Base-by-base conservation (phyloP, 1,140 invertebrate genomes). In the Papilio dardanus region DNA sequence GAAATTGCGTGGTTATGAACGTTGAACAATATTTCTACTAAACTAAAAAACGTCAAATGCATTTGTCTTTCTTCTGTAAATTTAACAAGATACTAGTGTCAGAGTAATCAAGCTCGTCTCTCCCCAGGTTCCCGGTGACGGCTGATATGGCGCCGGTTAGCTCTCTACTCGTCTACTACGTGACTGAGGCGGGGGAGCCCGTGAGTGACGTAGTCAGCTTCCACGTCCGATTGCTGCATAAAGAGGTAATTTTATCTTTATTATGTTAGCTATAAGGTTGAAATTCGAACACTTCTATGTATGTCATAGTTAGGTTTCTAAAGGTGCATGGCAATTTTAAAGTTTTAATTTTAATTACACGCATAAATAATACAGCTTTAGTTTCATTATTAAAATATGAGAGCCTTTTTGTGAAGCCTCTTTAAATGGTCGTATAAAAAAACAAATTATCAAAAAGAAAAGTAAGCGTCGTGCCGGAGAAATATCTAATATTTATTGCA, bases 141-240 rank as follows among this genome's bases (percentile, higher is more conserved):
- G 94, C 96, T n/a, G 95, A 95, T 68, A 97, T 97, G 96, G 96
- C 96, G 1, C 96, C 96, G 0, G 92, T 96, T 0, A 96, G 96
- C 62, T 95, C 96, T 81, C 92, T 98, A 0, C 89, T 97, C 1
- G 95, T 97, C 3, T 97, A 97, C 84, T 97, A 97, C 89, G 95
- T 97, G 12, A 95, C 96, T 7, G 92, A 95, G 12, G 95, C 96
- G 42, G 96, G 96, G 0, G 97, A 97, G 85, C 95, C 96, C 0
- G 96, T 97, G 77, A 95, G 95, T 81, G 95, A 96, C 83, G 95
- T 95, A 12, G 94, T 95, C 62, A 95, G 93, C 80, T 96, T 96
- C 81, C 94, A 95, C 78, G 95, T 96, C 2, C 91, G 94, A 74
- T 91, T 95, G 3, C 89, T 95, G 8, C 94, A 95, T 83, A 94